Percentiles rank a stretch among this genome's conserved stretches.
Conservation (phyloP, 2,888 invertebrate genomes). For the Athripsodes cinereus region DNA sequence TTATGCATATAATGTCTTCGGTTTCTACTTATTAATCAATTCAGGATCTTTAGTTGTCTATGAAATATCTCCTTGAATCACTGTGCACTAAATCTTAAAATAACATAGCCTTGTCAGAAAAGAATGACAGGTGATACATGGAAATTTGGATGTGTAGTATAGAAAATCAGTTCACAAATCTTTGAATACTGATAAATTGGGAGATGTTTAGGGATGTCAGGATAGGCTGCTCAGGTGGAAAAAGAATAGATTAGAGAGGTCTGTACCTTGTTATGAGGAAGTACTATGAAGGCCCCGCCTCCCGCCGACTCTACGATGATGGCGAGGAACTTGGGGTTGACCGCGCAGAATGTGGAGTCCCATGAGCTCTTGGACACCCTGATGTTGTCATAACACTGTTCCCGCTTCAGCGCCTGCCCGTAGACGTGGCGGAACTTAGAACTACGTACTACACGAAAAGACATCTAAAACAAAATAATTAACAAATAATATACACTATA, state of each 20-base stretch:
- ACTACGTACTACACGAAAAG: constrained; percentile 93
- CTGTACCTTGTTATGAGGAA: constrained; percentile 86
- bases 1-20: no score
- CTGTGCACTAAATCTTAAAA: no score
- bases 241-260: neutral
- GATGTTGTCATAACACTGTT: constrained; percentile 96
- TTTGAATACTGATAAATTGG: no score
- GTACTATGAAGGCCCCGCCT: constrained; percentile 91
- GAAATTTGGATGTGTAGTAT: no score
- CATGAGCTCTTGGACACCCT: constrained; percentile 96
- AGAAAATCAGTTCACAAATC: no score
- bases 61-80: no score
- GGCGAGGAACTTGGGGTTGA: constrained; percentile 96
- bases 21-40: no score
- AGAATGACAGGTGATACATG: no score
- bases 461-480: constrained; percentile 58
- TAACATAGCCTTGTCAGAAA: no score
- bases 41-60: no score
- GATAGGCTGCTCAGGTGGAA: neutral
- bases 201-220: constrained; percentile 3
- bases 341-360: constrained; percentile 97
- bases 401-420: constrained; percentile 72
- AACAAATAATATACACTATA: neutral
- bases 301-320: constrained; percentile 96
- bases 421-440: constrained; percentile 98